Percentiles rank a stretch among this genome's conserved stretches.
phyloP scores from a whole-genome alignment of 1,140 invertebrate genomes.

The Drosophila leontia region DNA sequence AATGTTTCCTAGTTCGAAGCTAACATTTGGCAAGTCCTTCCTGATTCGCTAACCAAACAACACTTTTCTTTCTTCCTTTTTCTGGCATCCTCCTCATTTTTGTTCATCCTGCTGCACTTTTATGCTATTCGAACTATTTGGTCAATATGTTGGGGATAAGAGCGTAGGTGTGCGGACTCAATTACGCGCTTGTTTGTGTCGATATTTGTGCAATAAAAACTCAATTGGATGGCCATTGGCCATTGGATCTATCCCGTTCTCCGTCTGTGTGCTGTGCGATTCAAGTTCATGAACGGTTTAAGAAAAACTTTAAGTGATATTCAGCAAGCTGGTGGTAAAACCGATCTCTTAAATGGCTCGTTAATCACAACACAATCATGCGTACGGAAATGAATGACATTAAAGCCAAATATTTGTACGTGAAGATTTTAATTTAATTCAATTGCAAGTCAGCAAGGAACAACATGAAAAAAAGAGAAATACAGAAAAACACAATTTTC shows the following conservation, averaged over 20 bases:
- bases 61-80: constrained; percentile 54
- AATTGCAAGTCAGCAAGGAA: constrained; percentile 38
- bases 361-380: constrained; percentile 47
- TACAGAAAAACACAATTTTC: constrained; percentile 25
- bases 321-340: no score
- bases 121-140: constrained; percentile 54
- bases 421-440: constrained; percentile 53
- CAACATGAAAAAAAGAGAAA: constrained; percentile 17
- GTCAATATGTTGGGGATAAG: background rate
- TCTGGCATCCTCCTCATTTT: constrained; percentile 55
- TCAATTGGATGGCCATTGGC: constrained; percentile 56
- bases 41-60: constrained; percentile 49
- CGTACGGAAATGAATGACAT: constrained; percentile 37
- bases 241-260: background rate
- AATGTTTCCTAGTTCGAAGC: background rate
- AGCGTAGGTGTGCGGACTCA: constrained; percentile 52
- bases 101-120: constrained; percentile 64
- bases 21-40: background rate
- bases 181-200: constrained; percentile 69
- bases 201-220: constrained; percentile 72
- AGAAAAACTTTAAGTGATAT: constrained; percentile 24
- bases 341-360: constrained; percentile 31
- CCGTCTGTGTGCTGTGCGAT: background rate
- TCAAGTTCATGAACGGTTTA: background rate
- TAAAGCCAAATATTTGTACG: constrained; percentile 58